phyloP scores from a whole-genome alignment of 2,113 vertebrate genomes.

The Copsychus sechellarum region DNA sequence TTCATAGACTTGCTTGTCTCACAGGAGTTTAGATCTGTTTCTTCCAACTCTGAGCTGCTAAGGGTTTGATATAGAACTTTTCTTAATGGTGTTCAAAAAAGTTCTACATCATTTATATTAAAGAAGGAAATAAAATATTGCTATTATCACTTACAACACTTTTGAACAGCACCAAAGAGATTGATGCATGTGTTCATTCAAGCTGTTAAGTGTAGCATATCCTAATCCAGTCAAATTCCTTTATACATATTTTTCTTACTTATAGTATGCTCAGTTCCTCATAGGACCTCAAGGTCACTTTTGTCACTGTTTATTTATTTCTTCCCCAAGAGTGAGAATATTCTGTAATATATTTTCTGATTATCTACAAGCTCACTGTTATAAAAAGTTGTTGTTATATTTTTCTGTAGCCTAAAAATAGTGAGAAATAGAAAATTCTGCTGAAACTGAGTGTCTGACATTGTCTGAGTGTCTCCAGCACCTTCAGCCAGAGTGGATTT shows the following conservation, averaged over 20 bases:
- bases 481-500: conserved; percentile 12
- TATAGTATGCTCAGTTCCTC: not conserved
- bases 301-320: conserved; percentile 4
- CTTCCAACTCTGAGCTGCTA: not conserved
- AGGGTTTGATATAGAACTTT: not conserved
- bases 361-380: conserved; percentile 10
- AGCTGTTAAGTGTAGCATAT: not conserved
- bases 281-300: not conserved
- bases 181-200: not conserved
- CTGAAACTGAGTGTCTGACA: conserved; percentile 5
- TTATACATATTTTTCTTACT: conserved; percentile 3
- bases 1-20: not conserved
- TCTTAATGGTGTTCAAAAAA: not conserved
- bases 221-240: not conserved
- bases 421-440: not conserved
- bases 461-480: no score
- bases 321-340: not conserved
- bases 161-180: not conserved
- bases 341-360: conserved; percentile 11
- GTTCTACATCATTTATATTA: not conserved
- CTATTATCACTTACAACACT: not conserved
- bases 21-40: not conserved
- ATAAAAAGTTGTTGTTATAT: not conserved
- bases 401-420: conserved; percentile 6
- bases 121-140: conserved; percentile 12